phyloP scores from a whole-genome alignment of 2,888 invertebrate genomes.

The Temnothorax ravouxi region DNA sequence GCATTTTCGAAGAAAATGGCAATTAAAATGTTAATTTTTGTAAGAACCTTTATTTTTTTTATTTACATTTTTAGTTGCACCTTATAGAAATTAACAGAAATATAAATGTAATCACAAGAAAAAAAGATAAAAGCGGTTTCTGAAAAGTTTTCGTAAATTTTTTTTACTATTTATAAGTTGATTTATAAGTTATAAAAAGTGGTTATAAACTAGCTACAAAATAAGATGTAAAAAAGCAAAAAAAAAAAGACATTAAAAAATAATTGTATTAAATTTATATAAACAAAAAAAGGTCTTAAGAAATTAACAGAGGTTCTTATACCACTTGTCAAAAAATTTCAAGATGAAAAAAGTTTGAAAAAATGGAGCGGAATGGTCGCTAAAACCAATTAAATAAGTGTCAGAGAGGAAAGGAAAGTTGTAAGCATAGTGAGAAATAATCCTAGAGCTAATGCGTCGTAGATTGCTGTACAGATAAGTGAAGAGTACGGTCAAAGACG shows the following conservation, averaged over 20 bases:
- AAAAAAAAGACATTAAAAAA: too few species aligned
- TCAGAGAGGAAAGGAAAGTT: background rate
- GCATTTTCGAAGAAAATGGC: background rate
- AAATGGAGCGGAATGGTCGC: background rate
- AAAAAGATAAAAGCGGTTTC: background rate
- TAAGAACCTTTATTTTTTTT: too few species aligned
- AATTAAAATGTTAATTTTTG: too few species aligned
- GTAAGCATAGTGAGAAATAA: background rate
- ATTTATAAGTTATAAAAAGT: background rate
- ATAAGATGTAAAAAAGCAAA: background rate
- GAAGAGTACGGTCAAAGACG: background rate
- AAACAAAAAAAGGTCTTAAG: too few species aligned
- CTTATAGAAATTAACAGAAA: background rate
- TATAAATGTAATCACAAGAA: background rate
- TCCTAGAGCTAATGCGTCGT: background rate
- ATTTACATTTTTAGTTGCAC: background rate
- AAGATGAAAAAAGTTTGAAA: background rate
- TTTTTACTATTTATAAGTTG: too few species aligned
- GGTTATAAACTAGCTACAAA: background rate
- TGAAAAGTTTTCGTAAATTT: too few species aligned
- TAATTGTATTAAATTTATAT: too few species aligned
- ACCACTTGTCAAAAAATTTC: too few species aligned
- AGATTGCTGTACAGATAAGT: background rate
- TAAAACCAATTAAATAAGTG: background rate
- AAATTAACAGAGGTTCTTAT: too few species aligned